These are phyloP conservation scores for Zosterops japonicus DNA, from an alignment of 2,113 vertebrate genomes.

Conservation along the genomic window DNA sequence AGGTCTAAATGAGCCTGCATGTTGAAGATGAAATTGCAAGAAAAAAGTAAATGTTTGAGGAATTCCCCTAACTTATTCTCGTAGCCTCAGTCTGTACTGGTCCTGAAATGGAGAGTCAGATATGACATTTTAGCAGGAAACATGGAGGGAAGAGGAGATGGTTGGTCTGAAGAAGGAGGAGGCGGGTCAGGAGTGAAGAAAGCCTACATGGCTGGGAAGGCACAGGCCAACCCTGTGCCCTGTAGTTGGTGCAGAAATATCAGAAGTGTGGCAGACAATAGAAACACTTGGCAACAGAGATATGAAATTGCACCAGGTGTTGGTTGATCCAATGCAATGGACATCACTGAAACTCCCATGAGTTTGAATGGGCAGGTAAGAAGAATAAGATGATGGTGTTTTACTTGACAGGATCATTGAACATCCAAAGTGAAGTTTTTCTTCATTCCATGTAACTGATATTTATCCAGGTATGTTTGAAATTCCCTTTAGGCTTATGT, in stretches of 20 bases:
- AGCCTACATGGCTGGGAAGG: background rate
- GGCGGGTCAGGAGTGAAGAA: background rate
- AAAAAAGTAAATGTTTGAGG: background rate
- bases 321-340: background rate
- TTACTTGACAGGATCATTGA: background rate
- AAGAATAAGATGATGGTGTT: background rate
- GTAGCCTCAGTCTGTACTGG: background rate
- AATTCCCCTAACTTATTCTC: background rate
- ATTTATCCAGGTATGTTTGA: background rate
- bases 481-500: background rate
- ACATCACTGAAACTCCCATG: background rate
- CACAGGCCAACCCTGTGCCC: background rate
- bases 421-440: background rate
- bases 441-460: background rate
- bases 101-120: rapidly evolving
- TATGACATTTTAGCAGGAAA: background rate
- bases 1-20: background rate
- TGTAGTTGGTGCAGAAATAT: background rate
- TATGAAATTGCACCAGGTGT: rapidly evolving
- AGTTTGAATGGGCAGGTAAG: background rate
- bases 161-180: background rate
- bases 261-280: background rate
- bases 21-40: background rate
- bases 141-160: background rate
- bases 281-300: background rate